Evolutionary conservation across 2,113 vertebrate genomes (phyloP), one percentile per base, ranked within the genome.

Genomic region (Colinus virginianus): DNA sequence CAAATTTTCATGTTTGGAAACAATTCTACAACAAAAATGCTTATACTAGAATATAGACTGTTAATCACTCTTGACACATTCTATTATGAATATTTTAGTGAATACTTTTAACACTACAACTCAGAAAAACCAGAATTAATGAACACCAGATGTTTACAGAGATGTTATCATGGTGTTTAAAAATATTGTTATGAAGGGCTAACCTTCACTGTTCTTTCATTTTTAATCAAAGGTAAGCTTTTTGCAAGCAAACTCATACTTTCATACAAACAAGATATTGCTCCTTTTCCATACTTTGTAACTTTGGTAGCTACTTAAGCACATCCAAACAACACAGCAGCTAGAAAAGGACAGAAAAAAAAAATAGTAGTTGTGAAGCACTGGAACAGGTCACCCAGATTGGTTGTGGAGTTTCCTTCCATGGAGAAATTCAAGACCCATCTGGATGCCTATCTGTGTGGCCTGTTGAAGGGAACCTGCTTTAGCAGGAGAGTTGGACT

Each of bases 1-100:
- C 72, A 36, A 30, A 22, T 78, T 70, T 49, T 93, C 28, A 48
- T 90, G 58, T 76, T 94, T 68, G 28, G 56, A 94, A 96, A 89
- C 19, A 93, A 79, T 30, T 34, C 1, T 32, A 87, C 77, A 42
- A 86, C 88, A 77, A 28, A 51, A 66, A 34, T 13, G 25, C 46
- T 80, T 48, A 42, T 13, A 18, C 58, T 78, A 78, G 58, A 81
- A 88, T 69, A 80, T 36, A 93, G 32, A 9, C 43, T 66, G 36
- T 74, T 95, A 88, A 75, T 80, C 49, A 79, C 19, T 55, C 59
- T 76, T 53, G 13, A 88, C 38, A 84, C 16, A 38, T 58, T 58
- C 94, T 36, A 74, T 49, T 91, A 63, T 30, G 56, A 71, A 83
- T 78, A 88, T 77, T 72, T 78, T 49, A 82, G 16, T 76, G 22